Percentiles rank a stretch among this genome's conserved stretches.
Conservation (phyloP, 2,888 invertebrate genomes). For the Macrophya alboannulata region DNA sequence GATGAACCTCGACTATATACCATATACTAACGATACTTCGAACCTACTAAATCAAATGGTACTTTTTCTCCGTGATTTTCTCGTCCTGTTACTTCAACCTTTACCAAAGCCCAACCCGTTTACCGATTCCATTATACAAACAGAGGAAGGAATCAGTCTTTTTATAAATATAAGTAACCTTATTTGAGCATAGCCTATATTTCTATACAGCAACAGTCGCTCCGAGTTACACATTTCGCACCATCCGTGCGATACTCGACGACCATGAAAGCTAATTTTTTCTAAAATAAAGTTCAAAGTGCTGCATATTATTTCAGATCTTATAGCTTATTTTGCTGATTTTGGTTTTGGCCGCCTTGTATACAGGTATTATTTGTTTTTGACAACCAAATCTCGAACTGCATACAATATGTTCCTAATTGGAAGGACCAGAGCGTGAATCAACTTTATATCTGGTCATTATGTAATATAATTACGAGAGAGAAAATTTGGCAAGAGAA, state of each 20-base stretch:
- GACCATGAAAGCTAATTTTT: background rate
- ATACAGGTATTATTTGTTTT: background rate
- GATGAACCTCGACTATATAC: constrained; percentile 24
- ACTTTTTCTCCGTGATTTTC: background rate
- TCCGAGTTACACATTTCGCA: background rate
- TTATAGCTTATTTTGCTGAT: background rate
- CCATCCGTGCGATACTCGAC: background rate
- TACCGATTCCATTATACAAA: background rate
- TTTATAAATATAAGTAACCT: background rate
- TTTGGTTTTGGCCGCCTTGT: background rate
- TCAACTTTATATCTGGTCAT: background rate
- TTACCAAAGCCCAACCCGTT: constrained; percentile 41
- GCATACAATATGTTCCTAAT: background rate
- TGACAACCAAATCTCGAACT: background rate
- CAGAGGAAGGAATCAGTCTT: background rate
- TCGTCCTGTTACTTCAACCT: constrained; percentile 22
- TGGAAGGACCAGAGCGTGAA: background rate
- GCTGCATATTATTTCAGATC: background rate
- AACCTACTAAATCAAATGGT: constrained; percentile 33
- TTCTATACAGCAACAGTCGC: background rate
- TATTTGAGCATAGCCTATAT: background rate
- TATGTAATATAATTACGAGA: background rate
- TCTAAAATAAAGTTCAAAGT: background rate
- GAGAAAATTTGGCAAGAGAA: background rate
- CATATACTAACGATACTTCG: background rate